These are phyloP conservation scores for Episyrphus balteatus DNA, from an alignment of 1,140 invertebrate genomes.

Conservation along the genomic window DNA sequence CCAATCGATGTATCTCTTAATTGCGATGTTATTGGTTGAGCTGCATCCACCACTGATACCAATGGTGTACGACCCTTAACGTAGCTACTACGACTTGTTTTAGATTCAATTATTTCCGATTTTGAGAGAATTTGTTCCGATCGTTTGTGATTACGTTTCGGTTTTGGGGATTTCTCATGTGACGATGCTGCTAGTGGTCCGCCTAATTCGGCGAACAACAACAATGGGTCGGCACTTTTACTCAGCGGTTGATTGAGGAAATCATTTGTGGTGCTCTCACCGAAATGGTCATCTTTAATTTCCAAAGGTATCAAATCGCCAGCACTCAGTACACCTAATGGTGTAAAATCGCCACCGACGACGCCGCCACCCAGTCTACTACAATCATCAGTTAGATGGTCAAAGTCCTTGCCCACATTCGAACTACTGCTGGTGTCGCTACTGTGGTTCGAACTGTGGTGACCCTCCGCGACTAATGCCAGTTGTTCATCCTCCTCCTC, in stretches of 20 bases:
- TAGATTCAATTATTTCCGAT: conserved; percentile 24
- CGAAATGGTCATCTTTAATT: conserved; percentile 36
- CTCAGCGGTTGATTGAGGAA: conserved; percentile 24
- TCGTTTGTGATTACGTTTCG: not conserved
- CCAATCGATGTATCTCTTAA: too few relatives aligned
- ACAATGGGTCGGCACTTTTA: conserved; percentile 25
- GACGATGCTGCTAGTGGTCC: not conserved
- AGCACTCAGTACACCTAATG: not conserved
- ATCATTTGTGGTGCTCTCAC: conserved; percentile 21
- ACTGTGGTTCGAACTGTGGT: not conserved
- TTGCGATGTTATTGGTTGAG: too few relatives aligned
- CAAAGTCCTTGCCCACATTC: conserved; percentile 12
- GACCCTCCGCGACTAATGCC: not conserved
- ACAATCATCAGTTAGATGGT: not conserved
- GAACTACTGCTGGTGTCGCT: conserved; percentile 14
- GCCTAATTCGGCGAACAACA: conserved; percentile 10
- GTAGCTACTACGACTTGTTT: conserved; percentile 3
- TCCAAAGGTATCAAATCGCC: conserved; percentile 18
- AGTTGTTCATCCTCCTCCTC: conserved; percentile 8
- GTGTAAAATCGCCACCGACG: not conserved
- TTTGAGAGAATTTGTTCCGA: conserved; percentile 13
- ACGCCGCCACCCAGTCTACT: too few relatives aligned
- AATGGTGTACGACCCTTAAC: not conserved
- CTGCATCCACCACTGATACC: conserved; percentile 13
- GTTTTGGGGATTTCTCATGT: not conserved